phyloP scores from a whole-genome alignment of 2,888 invertebrate species.

The Dorcus hopei region DNA sequence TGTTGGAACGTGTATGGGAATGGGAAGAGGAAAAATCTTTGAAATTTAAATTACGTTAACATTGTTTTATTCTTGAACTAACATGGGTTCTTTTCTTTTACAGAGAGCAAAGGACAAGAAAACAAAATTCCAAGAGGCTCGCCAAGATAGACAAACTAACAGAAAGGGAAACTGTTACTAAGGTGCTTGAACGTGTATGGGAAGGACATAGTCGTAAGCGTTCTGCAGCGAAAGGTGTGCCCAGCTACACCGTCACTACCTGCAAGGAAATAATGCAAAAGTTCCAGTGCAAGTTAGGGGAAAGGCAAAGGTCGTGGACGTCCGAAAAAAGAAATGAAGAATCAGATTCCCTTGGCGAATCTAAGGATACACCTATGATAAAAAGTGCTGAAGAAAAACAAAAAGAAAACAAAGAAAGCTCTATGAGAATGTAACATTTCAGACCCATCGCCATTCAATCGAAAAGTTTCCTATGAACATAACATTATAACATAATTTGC shows the following conservation, averaged over 20 bases:
- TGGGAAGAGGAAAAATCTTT: conserved; percentile 35
- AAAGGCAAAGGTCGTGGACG: conserved; percentile 42
- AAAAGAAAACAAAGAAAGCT: conserved; percentile 20
- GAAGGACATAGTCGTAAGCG: conserved; percentile 58
- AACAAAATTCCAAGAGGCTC: conserved; percentile 48
- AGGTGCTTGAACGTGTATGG: conserved; percentile 35
- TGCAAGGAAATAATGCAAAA: conserved; percentile 51
- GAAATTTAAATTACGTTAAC: not conserved
- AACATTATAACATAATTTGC: no score
- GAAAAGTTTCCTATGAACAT: no score
- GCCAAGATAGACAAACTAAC: conserved; percentile 50
- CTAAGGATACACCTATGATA: conserved; percentile 35
- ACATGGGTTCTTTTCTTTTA: conserved; percentile 23
- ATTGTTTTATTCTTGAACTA: not conserved
- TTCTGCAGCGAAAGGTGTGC: conserved; percentile 55
- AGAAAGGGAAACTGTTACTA: conserved; percentile 53
- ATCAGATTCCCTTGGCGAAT: conserved; percentile 43
- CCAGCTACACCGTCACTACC: conserved; percentile 56
- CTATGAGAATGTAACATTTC: no score
- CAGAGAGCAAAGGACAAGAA: conserved; percentile 50
- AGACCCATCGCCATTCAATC: no score
- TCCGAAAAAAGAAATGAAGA: conserved; percentile 41
- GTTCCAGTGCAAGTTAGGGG: conserved; percentile 19
- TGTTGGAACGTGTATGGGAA: no score
- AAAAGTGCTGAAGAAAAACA: conserved; percentile 31